Evolutionary conservation across 2,888 invertebrate genomes (phyloP), one percentile per base, ranked within the genome.

Genomic region (Epirrhoe alternata): DNA sequence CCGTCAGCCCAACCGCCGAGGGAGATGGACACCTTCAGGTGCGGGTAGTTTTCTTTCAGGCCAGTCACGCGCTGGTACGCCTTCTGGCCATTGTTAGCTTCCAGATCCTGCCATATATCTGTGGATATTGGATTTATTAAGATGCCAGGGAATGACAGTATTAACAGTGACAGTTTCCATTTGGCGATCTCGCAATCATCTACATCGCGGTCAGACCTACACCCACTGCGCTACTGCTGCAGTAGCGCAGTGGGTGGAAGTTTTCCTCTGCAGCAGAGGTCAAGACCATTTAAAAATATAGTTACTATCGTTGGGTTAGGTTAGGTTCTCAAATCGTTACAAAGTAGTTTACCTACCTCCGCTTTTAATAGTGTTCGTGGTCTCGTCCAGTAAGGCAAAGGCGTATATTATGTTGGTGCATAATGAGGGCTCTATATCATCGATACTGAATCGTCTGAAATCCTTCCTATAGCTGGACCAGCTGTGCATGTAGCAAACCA

Each of bases 1-100:
- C 97, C 98, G 82, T 98, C 97, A 82, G 97, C 97, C 98, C 98
- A 98, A 0, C 98, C 98, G 0, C 98, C 98, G 49, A 98, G 96
- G 0, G 97, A 98, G n/a, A 98, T 84, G 3, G 96, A 95, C 6
- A 96, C 95, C 83, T 95, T 96, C 47, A 98, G 84, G 75, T 96
- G 95, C 0, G 97, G 96, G 85, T 96, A 95, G n/a, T 91, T 91
- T 54, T 94, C 84, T 75, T 96, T 96, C 0, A 97, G 81, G 0
- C 88, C 90, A 0, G 96, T 96, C 61, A 97, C 88, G 24, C 95
- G 94, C 70, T 94, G 95, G 84, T 95, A 97, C 8, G 95, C 95
- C 30, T 95, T 95, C 86, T 95, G 95, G 35, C 97, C 97, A 71
- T 95, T 96, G 76, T 96, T 94, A 55, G 96, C 96, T 53, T 95